Percentiles rank a stretch among this genome's conserved stretches.
These are phyloP conservation scores for Dryas iulia DNA, from an alignment of 1,140 invertebrate species.

Conservation along the genomic window DNA sequence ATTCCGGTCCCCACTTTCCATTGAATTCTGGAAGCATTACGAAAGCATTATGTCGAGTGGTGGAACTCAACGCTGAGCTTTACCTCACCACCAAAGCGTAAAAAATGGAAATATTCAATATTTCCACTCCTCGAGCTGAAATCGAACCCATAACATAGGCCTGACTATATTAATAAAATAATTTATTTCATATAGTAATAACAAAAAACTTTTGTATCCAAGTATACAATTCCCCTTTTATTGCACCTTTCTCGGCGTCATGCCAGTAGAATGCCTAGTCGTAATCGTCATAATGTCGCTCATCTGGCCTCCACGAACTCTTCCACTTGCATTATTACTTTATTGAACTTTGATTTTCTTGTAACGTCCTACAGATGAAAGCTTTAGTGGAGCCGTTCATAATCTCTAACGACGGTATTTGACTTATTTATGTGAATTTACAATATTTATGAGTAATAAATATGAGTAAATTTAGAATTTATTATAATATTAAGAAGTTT, in stretches of 20 bases:
- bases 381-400: conserved; percentile 1
- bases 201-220: neutral
- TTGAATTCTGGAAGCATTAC: too few species aligned
- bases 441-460: neutral
- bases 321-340: conserved; percentile 14
- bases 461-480: neutral
- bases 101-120: too few species aligned
- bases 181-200: too few species aligned
- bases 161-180: too few species aligned
- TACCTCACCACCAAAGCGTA: too few species aligned
- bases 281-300: conserved; percentile 31
- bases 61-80: too few species aligned
- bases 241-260: conserved; percentile 32
- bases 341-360: conserved; percentile 21
- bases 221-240: conserved; percentile 23
- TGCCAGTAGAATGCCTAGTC: conserved; percentile 31
- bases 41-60: too few species aligned
- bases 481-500: neutral
- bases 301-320: conserved; percentile 28
- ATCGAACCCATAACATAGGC: too few species aligned
- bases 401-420: neutral
- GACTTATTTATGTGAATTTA: neutral
- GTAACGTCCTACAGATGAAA: neutral
- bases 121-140: too few species aligned
- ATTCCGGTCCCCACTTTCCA: too few species aligned